Conservation (phyloP, 2,888 invertebrate genomes). For the Pardosa pseudoannulata region DNA sequence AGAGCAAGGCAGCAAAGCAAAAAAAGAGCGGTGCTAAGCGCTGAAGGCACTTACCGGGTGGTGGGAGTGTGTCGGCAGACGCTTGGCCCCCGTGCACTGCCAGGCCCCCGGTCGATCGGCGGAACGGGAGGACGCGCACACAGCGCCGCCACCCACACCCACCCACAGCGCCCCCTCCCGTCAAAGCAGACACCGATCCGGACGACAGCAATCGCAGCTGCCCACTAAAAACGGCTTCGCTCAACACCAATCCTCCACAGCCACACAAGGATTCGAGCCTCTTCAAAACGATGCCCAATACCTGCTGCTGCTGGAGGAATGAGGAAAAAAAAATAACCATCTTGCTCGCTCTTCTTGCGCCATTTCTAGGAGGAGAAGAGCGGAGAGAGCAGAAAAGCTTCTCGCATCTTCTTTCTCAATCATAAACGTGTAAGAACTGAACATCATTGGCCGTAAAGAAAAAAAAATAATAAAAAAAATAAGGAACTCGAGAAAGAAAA, state of each 20-base stretch:
- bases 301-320: no score
- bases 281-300: background rate
- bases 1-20: background rate
- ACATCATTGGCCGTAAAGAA: no score
- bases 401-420: no score
- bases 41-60: slow-evolving; percentile 7
- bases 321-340: no score
- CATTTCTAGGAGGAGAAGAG: background rate
- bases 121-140: slow-evolving; percentile 3
- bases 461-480: no score
- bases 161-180: slow-evolving; percentile 14
- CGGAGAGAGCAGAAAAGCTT: background rate
- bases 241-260: background rate
- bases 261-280: background rate
- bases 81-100: slow-evolving; percentile 17
- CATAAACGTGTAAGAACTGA: no score
- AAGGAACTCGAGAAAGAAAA: no score
- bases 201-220: background rate
- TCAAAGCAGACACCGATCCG: slow-evolving; percentile 3
- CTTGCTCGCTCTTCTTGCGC: background rate
- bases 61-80: slow-evolving; percentile 12
- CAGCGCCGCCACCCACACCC: slow-evolving; percentile 6
- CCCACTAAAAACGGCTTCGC: background rate
- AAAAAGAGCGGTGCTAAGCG: background rate
- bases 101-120: background rate